A percentile compares a stretch with the other conserved stretches of the same genome.
Conservation (phyloP, 2,797 vertebrate genomes). For the Brachymystax lenok region DNA sequence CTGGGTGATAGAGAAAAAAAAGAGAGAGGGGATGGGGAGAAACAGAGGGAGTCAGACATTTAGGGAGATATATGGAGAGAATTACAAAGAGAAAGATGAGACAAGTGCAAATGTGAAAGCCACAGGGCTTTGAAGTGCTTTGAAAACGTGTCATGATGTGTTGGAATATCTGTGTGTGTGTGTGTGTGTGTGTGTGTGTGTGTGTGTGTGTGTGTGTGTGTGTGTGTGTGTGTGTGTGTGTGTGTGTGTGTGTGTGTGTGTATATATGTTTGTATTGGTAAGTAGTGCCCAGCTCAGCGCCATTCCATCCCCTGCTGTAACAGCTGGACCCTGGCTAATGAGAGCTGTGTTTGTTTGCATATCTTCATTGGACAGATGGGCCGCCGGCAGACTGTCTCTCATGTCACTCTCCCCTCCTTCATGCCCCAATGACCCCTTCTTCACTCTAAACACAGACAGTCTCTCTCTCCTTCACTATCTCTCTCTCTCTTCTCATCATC, state of each 20-base stretch:
- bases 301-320: conserved; percentile 30
- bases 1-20: neutral
- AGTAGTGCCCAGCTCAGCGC: neutral
- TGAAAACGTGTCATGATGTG: conserved; percentile 10
- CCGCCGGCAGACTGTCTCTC: conserved; percentile 51
- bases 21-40: neutral
- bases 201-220: neutral
- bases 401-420: conserved; percentile 62
- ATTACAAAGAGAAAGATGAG: neutral
- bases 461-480: conserved; percentile 6
- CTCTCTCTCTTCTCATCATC: neutral
- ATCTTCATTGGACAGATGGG: conserved; percentile 68
- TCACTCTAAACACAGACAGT: conserved; percentile 12
- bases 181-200: conserved; percentile 12
- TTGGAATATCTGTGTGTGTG: neutral
- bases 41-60: too few relatives aligned
- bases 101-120: conserved; percentile 8
- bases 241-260: neutral
- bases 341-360: conserved; percentile 57
- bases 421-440: conserved; percentile 56
- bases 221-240: conserved; percentile 12
- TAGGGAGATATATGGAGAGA: too few relatives aligned
- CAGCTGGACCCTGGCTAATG: conserved; percentile 65
- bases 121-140: conserved; percentile 17
- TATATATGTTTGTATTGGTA: neutral